A percentile compares a stretch with the other conserved stretches of the same genome.
phyloP scores from a whole-genome alignment of 64 coral and sea anemone species.

The Stylophora pistillata region DNA sequence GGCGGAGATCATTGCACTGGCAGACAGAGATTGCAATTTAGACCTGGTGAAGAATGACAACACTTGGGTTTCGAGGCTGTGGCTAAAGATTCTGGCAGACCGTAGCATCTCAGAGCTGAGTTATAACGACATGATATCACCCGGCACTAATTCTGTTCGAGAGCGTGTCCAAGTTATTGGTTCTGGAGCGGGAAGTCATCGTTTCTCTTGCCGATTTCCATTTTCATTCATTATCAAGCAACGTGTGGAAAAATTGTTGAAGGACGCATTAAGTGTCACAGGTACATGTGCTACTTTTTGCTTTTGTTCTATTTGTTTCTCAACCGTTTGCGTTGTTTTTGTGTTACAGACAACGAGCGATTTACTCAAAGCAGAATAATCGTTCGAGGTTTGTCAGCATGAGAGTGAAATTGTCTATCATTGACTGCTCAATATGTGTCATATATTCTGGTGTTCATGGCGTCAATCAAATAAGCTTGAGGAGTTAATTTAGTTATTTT shows the following conservation, averaged over 20 bases:
- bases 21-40: slow-evolving; percentile 76
- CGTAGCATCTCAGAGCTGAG: slow-evolving; percentile 48
- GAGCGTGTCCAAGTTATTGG: slow-evolving; percentile 45
- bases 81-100: slow-evolving; percentile 28
- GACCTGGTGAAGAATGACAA: slow-evolving; percentile 27
- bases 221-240: slow-evolving; percentile 81
- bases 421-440: too few relatives aligned
- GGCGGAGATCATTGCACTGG: slow-evolving; percentile 64
- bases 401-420: too few relatives aligned
- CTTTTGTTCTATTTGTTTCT: not conserved
- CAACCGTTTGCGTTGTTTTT: too few relatives aligned
- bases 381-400: too few relatives aligned
- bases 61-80: slow-evolving; percentile 22
- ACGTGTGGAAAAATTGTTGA: slow-evolving; percentile 49
- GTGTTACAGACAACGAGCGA: too few relatives aligned
- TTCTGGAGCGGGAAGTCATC: slow-evolving; percentile 64
- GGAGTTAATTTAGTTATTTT: not conserved
- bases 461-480: too few relatives aligned
- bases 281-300: not conserved
- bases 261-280: slow-evolving; percentile 27
- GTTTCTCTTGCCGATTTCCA: slow-evolving; percentile 66
- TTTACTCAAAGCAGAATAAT: too few relatives aligned
- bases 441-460: too few relatives aligned
- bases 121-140: slow-evolving; percentile 49
- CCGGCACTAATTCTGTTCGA: slow-evolving; percentile 42